A percentile compares a stretch with the other conserved stretches of the same genome.
phyloP scores from a whole-genome alignment of 2,797 vertebrate genomes.

The Eptatretus atami region DNA sequence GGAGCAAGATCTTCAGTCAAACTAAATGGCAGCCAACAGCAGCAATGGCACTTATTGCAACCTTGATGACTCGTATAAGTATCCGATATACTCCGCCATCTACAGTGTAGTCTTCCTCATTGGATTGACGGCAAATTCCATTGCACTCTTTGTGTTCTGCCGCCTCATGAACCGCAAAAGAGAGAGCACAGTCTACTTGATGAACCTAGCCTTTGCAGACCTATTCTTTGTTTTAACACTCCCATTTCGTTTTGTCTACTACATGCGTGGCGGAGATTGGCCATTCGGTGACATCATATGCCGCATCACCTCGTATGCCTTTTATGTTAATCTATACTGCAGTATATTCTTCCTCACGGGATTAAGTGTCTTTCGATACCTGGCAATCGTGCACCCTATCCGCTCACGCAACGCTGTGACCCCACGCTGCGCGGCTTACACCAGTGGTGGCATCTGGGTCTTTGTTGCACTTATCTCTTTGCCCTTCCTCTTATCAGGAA shows the following conservation, averaged over 20 bases:
- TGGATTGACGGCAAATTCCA: constrained; percentile 10
- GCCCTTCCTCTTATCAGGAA: neutral
- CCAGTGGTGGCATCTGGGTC: constrained; percentile 11
- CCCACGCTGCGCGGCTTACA: constrained; percentile 7
- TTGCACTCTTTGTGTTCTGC: constrained; percentile 11
- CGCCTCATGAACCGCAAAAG: constrained; percentile 10
- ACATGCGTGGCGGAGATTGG: constrained; percentile 6
- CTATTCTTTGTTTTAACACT: constrained; percentile 11
- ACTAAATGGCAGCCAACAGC: neutral
- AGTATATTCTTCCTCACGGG: constrained; percentile 12
- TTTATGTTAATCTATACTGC: constrained; percentile 14
- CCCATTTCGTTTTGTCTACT: constrained; percentile 10
- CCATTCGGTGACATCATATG: constrained; percentile 8
- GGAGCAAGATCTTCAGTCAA: too few species aligned
- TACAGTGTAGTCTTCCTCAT: constrained; percentile 12
- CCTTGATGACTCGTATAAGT: constrained; percentile 6
- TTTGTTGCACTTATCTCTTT: constrained; percentile 7
- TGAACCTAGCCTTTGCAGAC: constrained; percentile 12
- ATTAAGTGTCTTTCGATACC: constrained; percentile 11
- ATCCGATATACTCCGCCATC: constrained; percentile 6
- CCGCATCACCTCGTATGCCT: constrained; percentile 10
- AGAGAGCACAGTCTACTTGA: constrained; percentile 11
- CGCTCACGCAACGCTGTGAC: constrained; percentile 9
- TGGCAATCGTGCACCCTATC: constrained; percentile 8
- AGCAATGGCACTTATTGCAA: neutral